Percentiles rank a stretch among this genome's conserved stretches.
These are phyloP conservation scores for Neolamprologus cancellatus DNA, from an alignment of 2,113 vertebrate species.

Conservation along the genomic window DNA sequence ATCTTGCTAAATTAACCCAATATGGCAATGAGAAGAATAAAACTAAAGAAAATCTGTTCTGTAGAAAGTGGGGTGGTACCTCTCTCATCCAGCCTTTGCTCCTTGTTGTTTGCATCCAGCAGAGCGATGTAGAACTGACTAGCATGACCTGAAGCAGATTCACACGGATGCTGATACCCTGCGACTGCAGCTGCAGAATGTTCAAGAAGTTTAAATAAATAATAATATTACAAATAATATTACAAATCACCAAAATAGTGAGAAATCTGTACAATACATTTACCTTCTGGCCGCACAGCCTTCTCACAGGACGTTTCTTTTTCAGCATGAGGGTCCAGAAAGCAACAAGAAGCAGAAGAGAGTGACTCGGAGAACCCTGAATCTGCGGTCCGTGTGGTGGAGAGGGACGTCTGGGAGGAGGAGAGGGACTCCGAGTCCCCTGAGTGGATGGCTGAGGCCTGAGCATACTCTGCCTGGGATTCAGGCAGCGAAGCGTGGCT, in stretches of 20 bases:
- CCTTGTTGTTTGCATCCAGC: constrained; percentile 81
- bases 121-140: constrained; percentile 88
- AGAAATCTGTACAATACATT: not conserved
- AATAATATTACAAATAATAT: no score
- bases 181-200: constrained; percentile 80
- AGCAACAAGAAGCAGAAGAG: constrained; percentile 63
- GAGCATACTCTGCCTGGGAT: not conserved
- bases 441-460: constrained; percentile 46
- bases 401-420: constrained; percentile 56
- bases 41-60: not conserved
- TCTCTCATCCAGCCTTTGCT: constrained; percentile 90
- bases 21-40: not conserved
- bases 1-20: not conserved
- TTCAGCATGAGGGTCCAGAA: constrained; percentile 70
- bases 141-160: constrained; percentile 69
- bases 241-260: not conserved
- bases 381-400: constrained; percentile 73
- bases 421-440: constrained; percentile 60
- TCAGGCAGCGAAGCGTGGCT: constrained; percentile 6
- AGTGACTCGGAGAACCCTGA: constrained; percentile 78
- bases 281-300: constrained; percentile 89
- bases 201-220: not conserved
- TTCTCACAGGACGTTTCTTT: constrained; percentile 87
- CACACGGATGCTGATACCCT: constrained; percentile 89
- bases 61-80: constrained; percentile 56